phyloP scores from a whole-genome alignment of 2,888 invertebrate genomes.

The Apodemia mormo region DNA sequence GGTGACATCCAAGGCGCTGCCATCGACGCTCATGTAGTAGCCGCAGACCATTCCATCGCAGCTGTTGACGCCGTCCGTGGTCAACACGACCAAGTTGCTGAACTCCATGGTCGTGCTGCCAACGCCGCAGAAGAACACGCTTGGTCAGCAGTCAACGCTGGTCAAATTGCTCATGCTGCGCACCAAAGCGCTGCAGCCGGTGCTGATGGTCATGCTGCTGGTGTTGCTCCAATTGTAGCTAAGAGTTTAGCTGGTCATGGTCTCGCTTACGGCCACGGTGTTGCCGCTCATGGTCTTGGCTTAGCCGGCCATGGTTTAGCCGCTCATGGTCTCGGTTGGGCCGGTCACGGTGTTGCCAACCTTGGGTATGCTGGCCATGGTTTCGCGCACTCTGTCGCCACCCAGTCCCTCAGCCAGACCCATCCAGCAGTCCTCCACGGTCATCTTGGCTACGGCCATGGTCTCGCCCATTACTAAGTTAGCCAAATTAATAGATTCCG shows the following conservation, averaged over 20 bases:
- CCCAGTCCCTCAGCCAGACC: slow-evolving; percentile 27
- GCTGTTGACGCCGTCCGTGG: slow-evolving; percentile 66
- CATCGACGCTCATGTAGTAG: slow-evolving; percentile 68
- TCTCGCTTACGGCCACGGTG: slow-evolving; percentile 13
- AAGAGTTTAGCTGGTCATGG: slow-evolving; percentile 23
- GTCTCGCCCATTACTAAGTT: slow-evolving; percentile 20
- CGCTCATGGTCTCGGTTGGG: slow-evolving; percentile 17
- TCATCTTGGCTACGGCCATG: slow-evolving; percentile 23
- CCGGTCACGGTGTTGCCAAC: slow-evolving; percentile 14
- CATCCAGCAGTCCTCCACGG: slow-evolving; percentile 21
- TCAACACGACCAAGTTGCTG: slow-evolving; percentile 71
- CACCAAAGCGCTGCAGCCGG: slow-evolving; percentile 25
- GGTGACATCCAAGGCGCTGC: slow-evolving; percentile 62
- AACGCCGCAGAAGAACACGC: slow-evolving; percentile 76
- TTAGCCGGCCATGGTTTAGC: not conserved
- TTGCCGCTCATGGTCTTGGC: slow-evolving; percentile 23
- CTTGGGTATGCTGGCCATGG: slow-evolving; percentile 14
- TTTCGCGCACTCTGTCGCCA: slow-evolving; percentile 20
- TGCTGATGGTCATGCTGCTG: slow-evolving; percentile 27
- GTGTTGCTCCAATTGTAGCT: slow-evolving; percentile 21
- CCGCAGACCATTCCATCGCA: slow-evolving; percentile 70
- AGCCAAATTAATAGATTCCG: slow-evolving; percentile 23
- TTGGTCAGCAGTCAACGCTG: slow-evolving; percentile 72
- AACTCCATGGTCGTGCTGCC: slow-evolving; percentile 69
- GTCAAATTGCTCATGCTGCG: slow-evolving; percentile 64